Conservation (phyloP, 2,797 vertebrate species). For the Danio aesculapii region DNA sequence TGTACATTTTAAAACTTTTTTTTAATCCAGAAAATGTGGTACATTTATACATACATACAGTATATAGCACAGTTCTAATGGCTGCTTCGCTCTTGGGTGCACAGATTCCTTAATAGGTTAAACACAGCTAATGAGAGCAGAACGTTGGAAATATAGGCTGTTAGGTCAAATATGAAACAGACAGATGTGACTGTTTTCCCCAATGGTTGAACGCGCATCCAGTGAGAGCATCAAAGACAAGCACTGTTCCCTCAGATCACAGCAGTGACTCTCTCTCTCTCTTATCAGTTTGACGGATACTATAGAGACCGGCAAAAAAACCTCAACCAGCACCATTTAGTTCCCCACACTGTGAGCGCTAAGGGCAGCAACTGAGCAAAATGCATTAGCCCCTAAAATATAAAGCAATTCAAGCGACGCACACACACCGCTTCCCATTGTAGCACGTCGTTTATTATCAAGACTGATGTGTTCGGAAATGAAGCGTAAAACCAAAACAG, state of each 20-base stretch:
- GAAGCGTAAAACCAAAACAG: constrained; percentile 6
- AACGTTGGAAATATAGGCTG: constrained; percentile 2
- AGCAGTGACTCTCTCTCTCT: not conserved
- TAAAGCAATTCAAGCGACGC: constrained; percentile 9
- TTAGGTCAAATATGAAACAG: constrained; percentile 24
- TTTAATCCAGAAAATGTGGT: no score
- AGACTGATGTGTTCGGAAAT: constrained; percentile 18
- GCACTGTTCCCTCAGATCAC: constrained; percentile 2
- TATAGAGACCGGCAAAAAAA: not conserved
- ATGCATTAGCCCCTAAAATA: constrained; percentile 31
- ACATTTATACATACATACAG: no score
- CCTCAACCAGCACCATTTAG: constrained; percentile 2
- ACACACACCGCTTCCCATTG: constrained; percentile 31
- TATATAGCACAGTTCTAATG: not conserved
- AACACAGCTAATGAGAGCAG: constrained; percentile 5
- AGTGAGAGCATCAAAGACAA: constrained; percentile 24
- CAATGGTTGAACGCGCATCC: not conserved
- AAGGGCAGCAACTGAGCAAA: constrained; percentile 29
- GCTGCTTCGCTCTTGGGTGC: not conserved
- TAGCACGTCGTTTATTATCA: constrained; percentile 42
- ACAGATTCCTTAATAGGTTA: constrained; percentile 1
- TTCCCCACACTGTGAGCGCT: not conserved
- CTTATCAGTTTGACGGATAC: constrained; percentile 1
- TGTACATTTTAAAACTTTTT: no score
- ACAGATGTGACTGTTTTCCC: constrained; percentile 20